Evolutionary conservation across 64 coral and sea anemone species (phyloP), one percentile per base, ranked within the genome.

Genomic region (Pachyseris speciosa): DNA sequence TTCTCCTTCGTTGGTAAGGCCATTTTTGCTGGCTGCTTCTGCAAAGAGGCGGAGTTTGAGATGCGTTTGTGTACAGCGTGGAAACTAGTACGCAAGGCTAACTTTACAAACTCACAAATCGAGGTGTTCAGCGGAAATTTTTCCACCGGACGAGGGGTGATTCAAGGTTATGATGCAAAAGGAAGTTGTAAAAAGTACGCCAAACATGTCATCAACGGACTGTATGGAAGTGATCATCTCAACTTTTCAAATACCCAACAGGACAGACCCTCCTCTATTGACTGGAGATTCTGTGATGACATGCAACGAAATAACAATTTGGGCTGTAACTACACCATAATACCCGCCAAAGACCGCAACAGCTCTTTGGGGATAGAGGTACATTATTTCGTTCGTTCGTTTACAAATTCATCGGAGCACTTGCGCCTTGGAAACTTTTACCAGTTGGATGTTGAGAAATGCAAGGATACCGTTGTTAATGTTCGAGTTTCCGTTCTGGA

Each of bases 261-360:
- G 7, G 1, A 15, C 17, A 32, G 15, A 1, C 15, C 12, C 11
- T 17, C 22, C 15, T 37, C 67, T 17, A 17, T 22, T 71, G 36
- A 71, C 34, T 71, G 67, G 67, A 37, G 22, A 38, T 71, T 71
- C 32, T 71, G 67, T 20, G 32, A 71, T 1, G 67, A 71, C 17
- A 38, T 37, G 67, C 7, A 11, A 39, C 1, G 38, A 20, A 40
- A 37, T 8, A 34, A 71, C 19, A 39, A 40, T 17, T 7, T 6
- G 6, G 67, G 67, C 9, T 71, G 67, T 71, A 71, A 71, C 67
- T 71, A 71, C 15, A 71, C 67, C 67, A 71, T 71, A 40, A 16
- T 71, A 8, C 67, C 33, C 5, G 36, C 36, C 16, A 16, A 17
- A 71, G 34, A 22, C 19, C 33, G 19, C 1, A 71, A 71, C 67